A percentile compares a stretch with the other conserved stretches of the same genome.
phyloP scores from a whole-genome alignment of 2,113 vertebrate genomes.

The Dunckerocampus dactyliophorus region DNA sequence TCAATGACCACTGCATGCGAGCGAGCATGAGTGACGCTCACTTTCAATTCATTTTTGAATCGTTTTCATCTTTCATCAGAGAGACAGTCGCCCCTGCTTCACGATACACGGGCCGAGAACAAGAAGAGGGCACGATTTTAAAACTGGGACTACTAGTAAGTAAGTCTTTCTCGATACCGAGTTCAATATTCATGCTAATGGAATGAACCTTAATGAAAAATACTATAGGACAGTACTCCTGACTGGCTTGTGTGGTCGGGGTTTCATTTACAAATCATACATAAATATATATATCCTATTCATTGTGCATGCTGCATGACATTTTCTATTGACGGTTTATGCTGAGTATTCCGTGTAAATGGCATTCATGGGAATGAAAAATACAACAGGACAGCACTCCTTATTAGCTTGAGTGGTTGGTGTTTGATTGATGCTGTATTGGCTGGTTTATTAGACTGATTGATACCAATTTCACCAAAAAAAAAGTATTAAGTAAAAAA shows the following conservation, averaged over 20 bases:
- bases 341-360: too few species aligned
- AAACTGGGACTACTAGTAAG: neutral
- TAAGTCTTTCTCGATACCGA: neutral
- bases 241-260: too few species aligned
- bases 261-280: too few species aligned
- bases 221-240: too few species aligned
- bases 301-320: too few species aligned
- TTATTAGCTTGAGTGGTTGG: neutral
- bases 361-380: neutral
- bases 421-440: neutral
- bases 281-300: too few species aligned
- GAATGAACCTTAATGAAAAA: too few species aligned
- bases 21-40: neutral
- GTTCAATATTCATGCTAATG: too few species aligned
- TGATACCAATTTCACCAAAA: too few species aligned
- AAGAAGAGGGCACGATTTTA: neutral
- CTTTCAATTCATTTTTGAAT: slow-evolving; percentile 2
- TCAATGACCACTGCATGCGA: neutral
- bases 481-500: too few species aligned
- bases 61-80: slow-evolving; percentile 5
- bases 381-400: neutral
- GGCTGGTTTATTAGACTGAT: neutral
- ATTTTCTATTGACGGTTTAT: too few species aligned
- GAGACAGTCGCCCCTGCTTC: neutral
- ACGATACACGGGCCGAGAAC: neutral